Evolutionary conservation across 2,797 vertebrate species (phyloP).

Genomic region (Tarsius wallacei): DNA sequence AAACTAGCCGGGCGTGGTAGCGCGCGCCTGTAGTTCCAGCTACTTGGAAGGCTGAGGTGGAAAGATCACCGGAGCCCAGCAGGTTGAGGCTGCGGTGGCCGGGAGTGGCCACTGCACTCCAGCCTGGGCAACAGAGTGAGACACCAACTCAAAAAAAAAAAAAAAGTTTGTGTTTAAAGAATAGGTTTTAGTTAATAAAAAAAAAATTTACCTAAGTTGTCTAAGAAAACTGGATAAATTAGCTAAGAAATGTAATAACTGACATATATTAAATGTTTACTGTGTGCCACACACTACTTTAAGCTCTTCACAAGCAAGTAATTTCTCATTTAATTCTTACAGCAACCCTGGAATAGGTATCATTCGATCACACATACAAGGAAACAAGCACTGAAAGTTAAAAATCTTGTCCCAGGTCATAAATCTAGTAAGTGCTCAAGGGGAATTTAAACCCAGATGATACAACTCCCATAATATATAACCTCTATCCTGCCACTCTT

Average conservation of each 20-base stretch:
- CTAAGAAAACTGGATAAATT: background rate
- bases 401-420: background rate
- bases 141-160: too few species aligned
- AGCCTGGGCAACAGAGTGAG: too few species aligned
- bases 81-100: too few species aligned
- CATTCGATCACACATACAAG: background rate
- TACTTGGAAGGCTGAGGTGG: too few species aligned
- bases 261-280: background rate
- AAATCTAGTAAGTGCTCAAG: background rate
- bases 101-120: too few species aligned
- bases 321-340: background rate
- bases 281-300: background rate
- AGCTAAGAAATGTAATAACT: background rate
- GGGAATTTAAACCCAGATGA: background rate
- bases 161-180: slow-evolving; percentile 27
- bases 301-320: background rate
- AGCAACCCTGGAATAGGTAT: background rate
- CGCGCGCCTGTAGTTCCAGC: too few species aligned
- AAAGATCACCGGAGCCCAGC: too few species aligned
- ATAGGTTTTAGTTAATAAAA: slow-evolving; percentile 3
- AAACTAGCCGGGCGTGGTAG: too few species aligned
- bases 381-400: background rate
- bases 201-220: background rate
- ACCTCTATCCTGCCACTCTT: background rate
- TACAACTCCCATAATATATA: background rate